Conservation (phyloP, 1,140 invertebrate species). For the Aphaenogaster ashmeadi region DNA sequence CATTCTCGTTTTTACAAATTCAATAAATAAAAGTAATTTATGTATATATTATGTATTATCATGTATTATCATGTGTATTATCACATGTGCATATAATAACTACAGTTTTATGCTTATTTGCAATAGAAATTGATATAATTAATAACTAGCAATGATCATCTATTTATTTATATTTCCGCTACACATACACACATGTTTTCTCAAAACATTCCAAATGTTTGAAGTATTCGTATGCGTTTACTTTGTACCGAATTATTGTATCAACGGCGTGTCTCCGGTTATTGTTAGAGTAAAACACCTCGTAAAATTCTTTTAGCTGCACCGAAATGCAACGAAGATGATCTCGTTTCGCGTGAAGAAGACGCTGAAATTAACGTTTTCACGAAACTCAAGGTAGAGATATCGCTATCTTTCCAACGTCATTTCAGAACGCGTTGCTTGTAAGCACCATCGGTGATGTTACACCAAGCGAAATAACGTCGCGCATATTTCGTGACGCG, state of each 20-base stretch:
- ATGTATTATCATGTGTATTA: background rate
- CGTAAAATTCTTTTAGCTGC: constrained; percentile 14
- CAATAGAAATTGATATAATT: background rate
- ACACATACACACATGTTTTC: background rate
- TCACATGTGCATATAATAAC: background rate
- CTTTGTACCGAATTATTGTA: background rate
- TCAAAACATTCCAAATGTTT: background rate
- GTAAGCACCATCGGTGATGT: constrained; percentile 4
- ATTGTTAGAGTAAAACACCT: background rate
- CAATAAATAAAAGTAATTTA: background rate
- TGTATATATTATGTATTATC: background rate
- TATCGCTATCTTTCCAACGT: constrained; percentile 11
- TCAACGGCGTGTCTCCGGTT: background rate
- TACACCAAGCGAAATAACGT: constrained; percentile 29
- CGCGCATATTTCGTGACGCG: background rate
- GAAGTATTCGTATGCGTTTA: background rate
- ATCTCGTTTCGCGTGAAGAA: background rate
- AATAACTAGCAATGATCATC: background rate
- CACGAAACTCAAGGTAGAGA: background rate
- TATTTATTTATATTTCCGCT: background rate
- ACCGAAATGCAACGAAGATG: background rate
- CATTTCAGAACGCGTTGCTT: background rate
- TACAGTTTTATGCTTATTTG: background rate
- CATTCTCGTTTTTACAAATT: background rate
- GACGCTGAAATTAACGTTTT: background rate